Evolutionary conservation across 2,113 vertebrate genomes (phyloP), one percentile per base, ranked within the genome.

Genomic region (Ameiurus melas): DNA sequence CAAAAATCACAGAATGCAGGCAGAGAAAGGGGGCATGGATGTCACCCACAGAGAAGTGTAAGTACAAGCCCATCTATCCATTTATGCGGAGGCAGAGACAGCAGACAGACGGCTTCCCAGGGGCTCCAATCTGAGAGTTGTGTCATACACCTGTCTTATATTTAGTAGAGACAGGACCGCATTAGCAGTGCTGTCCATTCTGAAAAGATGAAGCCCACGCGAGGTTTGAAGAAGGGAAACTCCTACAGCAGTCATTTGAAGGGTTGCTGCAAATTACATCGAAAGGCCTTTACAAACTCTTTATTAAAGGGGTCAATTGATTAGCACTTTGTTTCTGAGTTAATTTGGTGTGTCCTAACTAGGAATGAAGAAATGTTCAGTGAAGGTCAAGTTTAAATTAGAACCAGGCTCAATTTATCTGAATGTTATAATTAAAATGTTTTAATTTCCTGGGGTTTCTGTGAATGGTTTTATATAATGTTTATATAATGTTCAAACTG

Each of bases 1-100:
- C 87, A 81, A n/a, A 78, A 88, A 84, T 33, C 82, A 88, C 82
- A 88, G 82, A 66, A 77, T 53, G 57, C 22, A 36, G 33, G 60
- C 55, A 30, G 55, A 79, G 47, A 70, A 79, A 88, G 80, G 75
- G 87, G 86, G 83, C 83, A 85, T 33, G 33, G 53, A 47, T 88
- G 73, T 64, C 66, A 78, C 57, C 39, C 30, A 27, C 30, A 70
- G 82, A 88, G 39, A 66, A 36, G 73, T 79, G 60, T 22, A 78
- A 79, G 78, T 33, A 71, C 64, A 86, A 80, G 14, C 75, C 85
- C 77, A 71, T 82, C 77, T 81, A 10, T 55, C 85, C 58, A 33
- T 80, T 33, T 68, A 43, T 87, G 86, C 64, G 78, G 64, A 82
- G 86, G 78, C 64, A 58, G 85, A 80, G 62, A 81, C 85, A 68